Base-by-base conservation (phyloP, 2,888 invertebrate species). In the Cephalotes varians region DNA sequence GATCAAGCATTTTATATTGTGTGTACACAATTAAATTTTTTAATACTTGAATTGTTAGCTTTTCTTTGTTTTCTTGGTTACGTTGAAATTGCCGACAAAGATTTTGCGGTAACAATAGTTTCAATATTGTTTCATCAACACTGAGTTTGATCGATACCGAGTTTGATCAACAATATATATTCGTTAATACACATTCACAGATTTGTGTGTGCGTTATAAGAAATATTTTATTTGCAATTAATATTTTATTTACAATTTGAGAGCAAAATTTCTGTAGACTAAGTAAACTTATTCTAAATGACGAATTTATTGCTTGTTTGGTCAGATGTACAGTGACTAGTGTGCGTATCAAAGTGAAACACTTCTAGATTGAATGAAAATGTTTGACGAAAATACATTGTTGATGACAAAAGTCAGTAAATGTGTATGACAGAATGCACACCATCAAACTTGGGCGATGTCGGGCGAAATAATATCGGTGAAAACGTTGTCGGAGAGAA, bases 401-500 rank as follows among this genome's bases (percentile, higher is more conserved):
- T 25, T 9, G 37, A 54, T 37, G 51, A 51, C 15, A 37, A 21
- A 54, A 51, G n/a, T 37, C 37, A 18, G 18, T 54, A 54, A 71
- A n/a, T n/a, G n/a, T n/a, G n/a, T 7, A 51, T 12, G 12, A 25
- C 18, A 31, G 37, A 71, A 71, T 71, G 18, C 71, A n/a, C 25
- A 54, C 15, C 18, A 25, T 71, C 34, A 54, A 37, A 71, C 12
- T 71, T 18, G 44, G 25, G 18, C 64, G 18, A 3, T 25, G 40
- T 18, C 1, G 15, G 10, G 37, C 54, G 18, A 71, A 71, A 71
- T 37, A 71, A 71, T 54, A n/a, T 51, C 34, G 51, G 34, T 51
- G 69, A 69, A 69, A 64, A 64, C 62, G 18, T 47, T 28, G 64
- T 28, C 64, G 44, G 64, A 40, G 40, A 28, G 64, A 65, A 37